phyloP scores from a whole-genome alignment of 2,797 vertebrate species.

The Pseudomugil tenellus region DNA sequence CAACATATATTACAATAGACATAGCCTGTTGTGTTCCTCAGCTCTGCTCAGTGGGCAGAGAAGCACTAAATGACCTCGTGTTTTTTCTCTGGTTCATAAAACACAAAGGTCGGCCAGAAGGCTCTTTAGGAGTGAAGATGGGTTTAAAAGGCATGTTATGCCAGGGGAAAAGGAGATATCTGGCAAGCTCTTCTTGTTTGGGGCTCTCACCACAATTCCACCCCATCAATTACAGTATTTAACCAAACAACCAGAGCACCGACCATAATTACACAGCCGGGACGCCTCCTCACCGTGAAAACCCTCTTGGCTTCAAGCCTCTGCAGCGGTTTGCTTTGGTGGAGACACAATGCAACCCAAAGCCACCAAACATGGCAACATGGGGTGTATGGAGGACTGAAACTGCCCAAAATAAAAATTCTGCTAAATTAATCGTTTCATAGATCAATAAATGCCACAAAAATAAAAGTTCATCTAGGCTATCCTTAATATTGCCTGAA shows the following conservation, averaged over 20 bases:
- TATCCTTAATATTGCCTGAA: too few relatives aligned
- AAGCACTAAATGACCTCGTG: constrained; percentile 28
- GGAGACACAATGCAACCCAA: not conserved
- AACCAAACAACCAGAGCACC: constrained; percentile 83
- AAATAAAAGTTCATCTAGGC: too few relatives aligned
- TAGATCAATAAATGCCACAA: too few relatives aligned
- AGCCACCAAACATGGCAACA: not conserved
- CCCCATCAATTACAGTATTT: constrained; percentile 79
- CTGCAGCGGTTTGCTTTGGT: constrained; percentile 33
- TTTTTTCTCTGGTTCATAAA: constrained; percentile 45
- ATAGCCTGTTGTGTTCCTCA: constrained; percentile 29
- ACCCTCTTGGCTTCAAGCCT: constrained; percentile 42
- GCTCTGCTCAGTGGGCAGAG: constrained; percentile 18
- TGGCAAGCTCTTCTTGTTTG: constrained; percentile 57
- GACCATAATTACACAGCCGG: constrained; percentile 77
- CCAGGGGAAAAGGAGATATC: constrained; percentile 42
- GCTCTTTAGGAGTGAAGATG: not conserved
- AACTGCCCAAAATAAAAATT: not conserved
- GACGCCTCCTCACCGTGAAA: constrained; percentile 63
- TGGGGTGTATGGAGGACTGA: not conserved
- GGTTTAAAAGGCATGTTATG: constrained; percentile 42
- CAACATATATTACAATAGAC: constrained; percentile 27
- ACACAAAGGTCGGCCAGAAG: constrained; percentile 29
- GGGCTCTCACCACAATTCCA: constrained; percentile 64
- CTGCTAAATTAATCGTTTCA: not conserved